Evolutionary conservation across 2,888 invertebrate species (phyloP).

Genomic region (Alentia gelatinosa): DNA sequence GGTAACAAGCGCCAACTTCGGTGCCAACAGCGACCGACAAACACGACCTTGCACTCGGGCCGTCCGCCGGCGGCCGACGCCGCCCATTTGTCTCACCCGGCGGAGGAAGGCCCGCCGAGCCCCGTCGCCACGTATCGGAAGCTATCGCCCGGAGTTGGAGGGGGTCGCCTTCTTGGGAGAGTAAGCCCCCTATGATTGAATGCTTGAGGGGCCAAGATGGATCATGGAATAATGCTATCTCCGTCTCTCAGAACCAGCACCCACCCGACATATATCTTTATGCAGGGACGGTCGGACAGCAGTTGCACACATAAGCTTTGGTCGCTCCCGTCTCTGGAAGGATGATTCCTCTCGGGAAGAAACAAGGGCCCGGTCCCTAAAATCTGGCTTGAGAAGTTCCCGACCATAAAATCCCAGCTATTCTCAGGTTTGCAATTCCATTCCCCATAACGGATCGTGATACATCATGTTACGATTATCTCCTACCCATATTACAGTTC

Average conservation of each 20-base stretch:
- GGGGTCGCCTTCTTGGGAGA: background rate
- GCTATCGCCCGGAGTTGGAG: background rate
- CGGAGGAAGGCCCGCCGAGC: background rate
- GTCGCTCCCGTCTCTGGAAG: too few relatives aligned
- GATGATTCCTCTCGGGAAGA: background rate
- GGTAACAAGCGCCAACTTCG: background rate
- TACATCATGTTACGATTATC: too few relatives aligned
- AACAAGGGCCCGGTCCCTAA: too few relatives aligned
- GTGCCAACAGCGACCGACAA: background rate
- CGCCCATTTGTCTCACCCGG: background rate
- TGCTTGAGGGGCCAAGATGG: background rate
- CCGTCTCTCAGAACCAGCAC: background rate
- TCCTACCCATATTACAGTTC: too few relatives aligned
- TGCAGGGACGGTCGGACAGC: too few relatives aligned
- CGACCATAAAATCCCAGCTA: too few relatives aligned
- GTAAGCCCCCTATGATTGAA: background rate
- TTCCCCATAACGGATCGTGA: too few relatives aligned
- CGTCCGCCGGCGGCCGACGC: background rate
- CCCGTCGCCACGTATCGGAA: background rate
- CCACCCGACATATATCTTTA: background rate
- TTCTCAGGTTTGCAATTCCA: too few relatives aligned
- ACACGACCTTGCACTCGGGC: conserved; percentile 9
- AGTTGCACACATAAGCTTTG: too few relatives aligned
- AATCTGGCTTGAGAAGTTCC: too few relatives aligned
- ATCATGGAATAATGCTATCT: background rate